phyloP scores from a whole-genome alignment of 2,888 invertebrate species.

The Rhagophthalmus giganteus region DNA sequence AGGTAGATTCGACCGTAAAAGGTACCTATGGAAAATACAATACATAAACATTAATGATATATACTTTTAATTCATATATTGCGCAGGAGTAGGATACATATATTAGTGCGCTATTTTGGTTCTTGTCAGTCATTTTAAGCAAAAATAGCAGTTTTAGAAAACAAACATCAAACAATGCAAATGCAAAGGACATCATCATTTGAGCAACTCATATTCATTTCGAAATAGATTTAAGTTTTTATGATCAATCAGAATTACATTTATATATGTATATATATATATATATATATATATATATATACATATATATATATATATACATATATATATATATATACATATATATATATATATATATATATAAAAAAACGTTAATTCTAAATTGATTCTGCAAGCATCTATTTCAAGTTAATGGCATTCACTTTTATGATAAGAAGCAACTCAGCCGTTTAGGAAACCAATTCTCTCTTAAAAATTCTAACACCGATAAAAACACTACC shows the following conservation, averaged over 20 bases:
- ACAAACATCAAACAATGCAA: not conserved
- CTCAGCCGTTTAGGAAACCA: not conserved
- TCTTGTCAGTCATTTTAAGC: not conserved
- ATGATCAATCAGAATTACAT: too few species aligned
- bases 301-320: too few species aligned
- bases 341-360: too few species aligned
- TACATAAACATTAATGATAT: conserved; percentile 14
- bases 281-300: too few species aligned
- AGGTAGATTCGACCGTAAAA: conserved; percentile 27
- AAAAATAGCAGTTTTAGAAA: not conserved
- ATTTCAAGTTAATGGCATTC: not conserved
- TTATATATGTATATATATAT: too few species aligned
- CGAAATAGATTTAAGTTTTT: too few species aligned
- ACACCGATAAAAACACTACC: conserved; percentile 51
- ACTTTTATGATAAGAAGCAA: conserved; percentile 2
- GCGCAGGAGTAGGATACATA: conserved; percentile 6
- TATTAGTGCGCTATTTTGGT: conserved; percentile 6
- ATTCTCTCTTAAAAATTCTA: not conserved
- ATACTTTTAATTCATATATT: conserved; percentile 4
- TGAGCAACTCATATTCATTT: too few species aligned
- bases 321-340: too few species aligned
- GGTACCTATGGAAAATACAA: conserved; percentile 27
- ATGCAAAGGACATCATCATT: not conserved
- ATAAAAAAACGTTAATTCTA: too few species aligned
- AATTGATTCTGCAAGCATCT: not conserved